A percentile compares a stretch with the other conserved stretches of the same genome.
phyloP scores from a whole-genome alignment of 35 echinoderm and acorn worm genomes.

The Ptychodera flava region DNA sequence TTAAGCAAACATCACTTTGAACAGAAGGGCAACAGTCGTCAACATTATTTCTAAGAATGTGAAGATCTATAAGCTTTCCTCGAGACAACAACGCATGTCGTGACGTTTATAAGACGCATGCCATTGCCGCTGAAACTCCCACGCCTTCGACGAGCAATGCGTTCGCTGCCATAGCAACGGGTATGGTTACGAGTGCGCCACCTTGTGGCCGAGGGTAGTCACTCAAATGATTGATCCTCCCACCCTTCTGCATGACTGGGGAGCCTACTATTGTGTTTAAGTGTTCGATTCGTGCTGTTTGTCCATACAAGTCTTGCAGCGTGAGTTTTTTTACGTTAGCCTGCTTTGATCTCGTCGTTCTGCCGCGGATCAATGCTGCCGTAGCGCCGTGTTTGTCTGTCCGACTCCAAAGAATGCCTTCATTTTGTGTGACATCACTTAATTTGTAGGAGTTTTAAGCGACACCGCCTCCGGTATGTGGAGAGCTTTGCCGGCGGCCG shows the following conservation, averaged over 20 bases:
- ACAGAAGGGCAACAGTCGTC: no score
- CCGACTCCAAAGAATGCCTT: not conserved
- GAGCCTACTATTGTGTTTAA: not conserved
- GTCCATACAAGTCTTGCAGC: not conserved
- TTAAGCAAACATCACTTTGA: no score
- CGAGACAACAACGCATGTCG: no score
- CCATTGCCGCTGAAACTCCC: no score
- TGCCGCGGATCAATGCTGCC: not conserved
- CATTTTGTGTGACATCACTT: not conserved
- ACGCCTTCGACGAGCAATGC: no score
- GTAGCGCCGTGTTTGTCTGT: not conserved
- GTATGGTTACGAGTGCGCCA: not conserved
- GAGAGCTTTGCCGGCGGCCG: not conserved
- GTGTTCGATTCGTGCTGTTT: not conserved
- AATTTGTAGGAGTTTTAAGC: not conserved
- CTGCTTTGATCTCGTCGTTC: not conserved
- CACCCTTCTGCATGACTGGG: not conserved
- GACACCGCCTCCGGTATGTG: not conserved
- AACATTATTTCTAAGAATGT: no score
- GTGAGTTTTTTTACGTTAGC: not conserved
- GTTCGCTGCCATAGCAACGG: not conserved
- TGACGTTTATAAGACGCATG: no score
- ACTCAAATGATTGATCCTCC: not conserved
- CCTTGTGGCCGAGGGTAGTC: not conserved
- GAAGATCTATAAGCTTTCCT: no score